Percentiles rank a stretch among this genome's conserved stretches.
These are phyloP conservation scores for Nymphalis io DNA, from an alignment of 1,140 invertebrate species.

Conservation along the genomic window DNA sequence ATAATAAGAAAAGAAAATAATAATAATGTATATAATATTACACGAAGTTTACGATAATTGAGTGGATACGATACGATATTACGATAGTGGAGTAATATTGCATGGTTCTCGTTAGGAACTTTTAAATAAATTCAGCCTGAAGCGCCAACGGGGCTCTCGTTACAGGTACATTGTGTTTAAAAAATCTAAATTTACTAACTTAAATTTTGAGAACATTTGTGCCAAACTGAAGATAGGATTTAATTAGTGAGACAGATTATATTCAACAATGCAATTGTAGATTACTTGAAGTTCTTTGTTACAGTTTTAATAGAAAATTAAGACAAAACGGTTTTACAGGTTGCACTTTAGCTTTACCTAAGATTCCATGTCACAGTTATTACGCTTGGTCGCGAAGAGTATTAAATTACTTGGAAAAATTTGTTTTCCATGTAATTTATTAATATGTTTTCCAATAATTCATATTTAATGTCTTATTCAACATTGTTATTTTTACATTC, in stretches of 20 bases:
- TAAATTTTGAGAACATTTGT: neutral
- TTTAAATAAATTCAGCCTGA: neutral
- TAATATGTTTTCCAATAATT: too few species aligned
- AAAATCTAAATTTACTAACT: neutral
- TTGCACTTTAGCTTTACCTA: too few species aligned
- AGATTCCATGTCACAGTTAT: too few species aligned
- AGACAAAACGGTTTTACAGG: neutral
- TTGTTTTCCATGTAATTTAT: too few species aligned
- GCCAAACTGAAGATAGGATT: neutral
- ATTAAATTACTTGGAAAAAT: too few species aligned
- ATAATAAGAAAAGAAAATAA: too few species aligned
- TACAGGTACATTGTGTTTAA: neutral
- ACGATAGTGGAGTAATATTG: neutral
- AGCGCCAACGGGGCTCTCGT: neutral
- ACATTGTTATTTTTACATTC: too few species aligned
- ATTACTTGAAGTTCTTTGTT: neutral
- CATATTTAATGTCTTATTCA: too few species aligned
- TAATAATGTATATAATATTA: too few species aligned
- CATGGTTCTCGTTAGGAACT: neutral
- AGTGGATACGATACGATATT: neutral
- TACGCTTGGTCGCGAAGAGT: too few species aligned
- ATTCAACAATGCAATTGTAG: slow-evolving; percentile 1
- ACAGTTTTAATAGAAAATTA: neutral
- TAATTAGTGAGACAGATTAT: neutral
- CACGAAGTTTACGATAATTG: neutral